phyloP scores from a whole-genome alignment of 1,140 invertebrate genomes.

The Bombus confusus region DNA sequence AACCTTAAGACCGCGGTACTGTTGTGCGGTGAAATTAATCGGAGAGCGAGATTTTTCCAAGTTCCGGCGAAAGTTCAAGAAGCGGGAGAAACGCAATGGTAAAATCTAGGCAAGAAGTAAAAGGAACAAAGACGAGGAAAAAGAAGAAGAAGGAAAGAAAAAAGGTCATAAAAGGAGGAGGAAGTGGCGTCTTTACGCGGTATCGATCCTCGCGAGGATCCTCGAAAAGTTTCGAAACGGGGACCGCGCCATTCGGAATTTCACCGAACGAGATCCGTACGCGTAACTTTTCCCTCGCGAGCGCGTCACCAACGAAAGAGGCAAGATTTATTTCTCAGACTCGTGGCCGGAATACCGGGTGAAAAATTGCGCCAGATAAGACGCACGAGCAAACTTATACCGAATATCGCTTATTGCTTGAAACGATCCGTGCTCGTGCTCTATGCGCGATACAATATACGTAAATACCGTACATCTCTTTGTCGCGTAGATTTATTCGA shows the following conservation, averaged over 20 bases:
- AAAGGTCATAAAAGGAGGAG: too few species aligned
- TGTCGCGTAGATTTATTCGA: too few species aligned
- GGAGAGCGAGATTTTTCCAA: background rate
- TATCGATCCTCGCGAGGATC: constrained; percentile 19
- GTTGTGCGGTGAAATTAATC: background rate
- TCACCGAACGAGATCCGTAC: constrained; percentile 20
- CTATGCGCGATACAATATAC: too few species aligned
- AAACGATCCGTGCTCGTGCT: background rate
- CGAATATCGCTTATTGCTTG: background rate
- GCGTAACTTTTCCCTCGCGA: constrained; percentile 41
- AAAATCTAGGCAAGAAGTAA: background rate
- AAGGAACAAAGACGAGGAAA: too few species aligned
- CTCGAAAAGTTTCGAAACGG: constrained; percentile 33
- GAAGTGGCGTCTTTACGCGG: background rate
- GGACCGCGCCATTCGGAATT: constrained; percentile 31
- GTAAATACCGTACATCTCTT: too few species aligned
- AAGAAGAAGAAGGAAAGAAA: too few species aligned
- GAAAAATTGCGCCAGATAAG: constrained; percentile 16
- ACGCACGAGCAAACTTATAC: background rate
- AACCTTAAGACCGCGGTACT: too few species aligned
- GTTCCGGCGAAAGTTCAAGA: background rate
- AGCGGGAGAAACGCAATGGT: background rate
- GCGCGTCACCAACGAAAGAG: background rate
- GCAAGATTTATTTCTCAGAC: constrained; percentile 46
- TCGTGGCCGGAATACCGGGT: constrained; percentile 10